Evolutionary conservation across 2,888 invertebrate species (phyloP).

Genomic region (Acleris holmiana): DNA sequence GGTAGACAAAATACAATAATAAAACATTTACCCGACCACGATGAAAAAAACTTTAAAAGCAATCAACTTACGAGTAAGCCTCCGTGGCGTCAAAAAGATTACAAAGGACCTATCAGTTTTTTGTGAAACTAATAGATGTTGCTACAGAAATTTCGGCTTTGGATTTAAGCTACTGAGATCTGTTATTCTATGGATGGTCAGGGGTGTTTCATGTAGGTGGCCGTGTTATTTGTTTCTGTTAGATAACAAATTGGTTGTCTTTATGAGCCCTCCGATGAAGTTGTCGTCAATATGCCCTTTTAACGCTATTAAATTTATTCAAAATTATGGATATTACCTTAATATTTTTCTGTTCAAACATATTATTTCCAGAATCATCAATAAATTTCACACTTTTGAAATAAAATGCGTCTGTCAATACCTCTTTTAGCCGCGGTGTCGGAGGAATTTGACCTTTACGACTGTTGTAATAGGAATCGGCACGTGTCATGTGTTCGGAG

Average conservation of each 20-base stretch:
- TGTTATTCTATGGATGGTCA: constrained; percentile 40
- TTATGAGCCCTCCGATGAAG: constrained; percentile 68
- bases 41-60: constrained; percentile 70
- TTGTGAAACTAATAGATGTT: constrained; percentile 48
- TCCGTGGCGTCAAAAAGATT: constrained; percentile 80
- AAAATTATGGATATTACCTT: constrained; percentile 19
- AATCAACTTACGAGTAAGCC: constrained; percentile 77
- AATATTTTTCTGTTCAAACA: constrained; percentile 5
- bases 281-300: constrained; percentile 49
- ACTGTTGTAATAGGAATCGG: constrained; percentile 44
- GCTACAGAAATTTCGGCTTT: constrained; percentile 45
- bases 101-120: constrained; percentile 81
- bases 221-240: constrained; percentile 73
- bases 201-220: constrained; percentile 64
- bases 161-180: constrained; percentile 45
- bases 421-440: constrained; percentile 32
- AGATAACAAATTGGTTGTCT: constrained; percentile 75
- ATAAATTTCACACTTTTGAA: constrained; percentile 36
- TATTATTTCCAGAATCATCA: constrained; percentile 9
- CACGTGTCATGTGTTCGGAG: constrained; percentile 44
- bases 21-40: constrained; percentile 67
- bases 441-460: constrained; percentile 46
- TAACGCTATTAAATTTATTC: constrained; percentile 43
- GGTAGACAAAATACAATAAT: constrained; percentile 77
- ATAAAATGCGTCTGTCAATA: constrained; percentile 51